Evolutionary conservation across 2,888 invertebrate genomes (phyloP), one percentile per base, ranked within the genome.

Genomic region (Caenorhabditis sp.): DNA sequence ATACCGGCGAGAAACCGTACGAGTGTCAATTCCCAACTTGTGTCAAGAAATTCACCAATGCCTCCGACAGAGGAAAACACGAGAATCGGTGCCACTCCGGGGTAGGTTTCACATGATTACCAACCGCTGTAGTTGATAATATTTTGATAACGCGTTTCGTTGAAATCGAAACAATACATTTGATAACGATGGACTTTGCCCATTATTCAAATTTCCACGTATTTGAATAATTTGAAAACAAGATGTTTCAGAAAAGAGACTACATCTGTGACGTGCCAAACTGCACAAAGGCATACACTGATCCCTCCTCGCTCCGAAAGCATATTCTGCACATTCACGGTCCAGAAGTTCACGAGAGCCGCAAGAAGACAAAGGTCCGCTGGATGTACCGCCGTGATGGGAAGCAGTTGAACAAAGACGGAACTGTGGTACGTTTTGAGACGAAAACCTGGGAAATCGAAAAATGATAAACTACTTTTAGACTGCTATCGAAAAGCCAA

Each of bases 271-370:
- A 97, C 93, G 97, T 97, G 0, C 96, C 96, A 0, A 97, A 97
- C 0, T 99, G 99, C 93, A 96, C 96, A 0, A 99, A 99, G 93
- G 94, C 97, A 68, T 99, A 99, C 93, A 99, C 99, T 0, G 99
- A 99, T 92, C 99, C 99, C 0, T 98, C 97, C 80, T 98, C 98
- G 0, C 94, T 99, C 38, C 94, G 99, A 24, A 99, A 99, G 92
- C 99, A 99, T 92, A 98, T 99, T 0, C 98, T 98, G 93, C 98
- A 98, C 0, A 98, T 98, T 0, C 99, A 99, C 91, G 99, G 98
- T 0, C 96, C 97, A 0, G 98, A 98, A 90, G 98, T 98, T 93
- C 98, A 98, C 92, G 97, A 97, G 14, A 97, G 96, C 10, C 61
- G 61, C 93, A 98, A 98, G 93, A 97, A 97, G 92, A 97, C 97